Base-by-base conservation (phyloP, 1,140 invertebrate genomes). In the Pygmarrhopalites habei region DNA sequence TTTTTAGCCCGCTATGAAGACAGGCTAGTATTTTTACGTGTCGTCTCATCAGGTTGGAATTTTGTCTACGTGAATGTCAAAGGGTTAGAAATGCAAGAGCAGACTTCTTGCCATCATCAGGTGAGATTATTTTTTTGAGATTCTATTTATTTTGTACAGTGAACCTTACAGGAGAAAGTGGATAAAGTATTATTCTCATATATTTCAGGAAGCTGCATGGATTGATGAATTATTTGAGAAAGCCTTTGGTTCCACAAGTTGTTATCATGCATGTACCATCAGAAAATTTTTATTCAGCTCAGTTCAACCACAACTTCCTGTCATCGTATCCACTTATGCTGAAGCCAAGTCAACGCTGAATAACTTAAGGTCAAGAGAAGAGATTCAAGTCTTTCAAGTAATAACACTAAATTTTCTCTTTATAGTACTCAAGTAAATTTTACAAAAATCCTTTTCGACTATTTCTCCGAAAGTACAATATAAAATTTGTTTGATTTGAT, bases 101-200 rank as follows among this genome's bases (percentile, higher is more conserved):
- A 71, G 58, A 71, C 69, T 1, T 68, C 66, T 1, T 71, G 69
- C 43, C 69, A 71, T 62, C 69, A 71, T 68, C 69, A 71, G 49
- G 68, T 70, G 30, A 32, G 55, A 32, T 52, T 51, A 53, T 12
- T 4, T 57, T 21, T 30, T 26, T 30, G 5, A 51, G 15, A 7
- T 58, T 28, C 14, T 25, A 17, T 53, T 35, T 15, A 35, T 35
- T 35, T 35, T 35, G 32, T 35, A 35, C 15, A 35, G 32, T 7
- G 32, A 5, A 7, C 32, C 32, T 7, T 15, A 35, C 15, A 55
- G 15, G 26, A 23, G 26, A 7, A 35, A 7, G 32, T 35, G 15
- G 5, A 35, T 35, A 35, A 35, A 7, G 5, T 15, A 5, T 35
- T 35, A 5, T 35, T 35, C 15, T 35, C 15, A 7, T 35, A 35